Evolutionary conservation across 2,888 invertebrate genomes (phyloP).

Genomic region (Myopa testacea): DNA sequence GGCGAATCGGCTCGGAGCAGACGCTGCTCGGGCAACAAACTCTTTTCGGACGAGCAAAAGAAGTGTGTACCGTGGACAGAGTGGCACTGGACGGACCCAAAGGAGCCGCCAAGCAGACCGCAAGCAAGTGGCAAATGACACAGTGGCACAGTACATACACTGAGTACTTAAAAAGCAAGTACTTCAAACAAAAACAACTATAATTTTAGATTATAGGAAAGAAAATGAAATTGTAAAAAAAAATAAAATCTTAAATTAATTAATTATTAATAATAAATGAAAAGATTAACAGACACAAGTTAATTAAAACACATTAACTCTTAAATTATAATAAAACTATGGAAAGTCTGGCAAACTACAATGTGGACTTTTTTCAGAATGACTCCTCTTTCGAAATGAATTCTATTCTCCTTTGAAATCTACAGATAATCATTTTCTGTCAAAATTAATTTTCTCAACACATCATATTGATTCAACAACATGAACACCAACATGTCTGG

Average conservation of each 20-base stretch:
- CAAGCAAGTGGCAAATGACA: neutral
- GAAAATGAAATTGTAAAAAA: neutral
- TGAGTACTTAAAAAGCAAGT: too few species aligned
- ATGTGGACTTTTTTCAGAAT: too few species aligned
- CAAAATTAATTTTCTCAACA: too few species aligned
- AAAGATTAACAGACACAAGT: too few species aligned
- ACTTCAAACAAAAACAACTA: neutral
- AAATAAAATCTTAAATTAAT: neutral
- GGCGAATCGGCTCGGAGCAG: slow-evolving; percentile 46
- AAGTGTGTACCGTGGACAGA: slow-evolving; percentile 51
- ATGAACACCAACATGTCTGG: neutral
- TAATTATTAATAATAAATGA: neutral
- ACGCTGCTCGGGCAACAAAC: slow-evolving; percentile 45
- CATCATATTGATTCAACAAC: too few species aligned
- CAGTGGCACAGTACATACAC: neutral
- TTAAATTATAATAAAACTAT: too few species aligned
- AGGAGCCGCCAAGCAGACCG: slow-evolving; percentile 54
- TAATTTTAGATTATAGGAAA: neutral
- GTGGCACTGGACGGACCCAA: slow-evolving; percentile 54
- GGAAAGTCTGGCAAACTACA: too few species aligned
- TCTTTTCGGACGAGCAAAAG: slow-evolving; percentile 49
- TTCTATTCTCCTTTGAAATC: too few species aligned
- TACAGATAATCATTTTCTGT: too few species aligned
- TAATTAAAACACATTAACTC: too few species aligned
- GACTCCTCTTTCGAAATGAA: too few species aligned